Percentiles rank a stretch among this genome's conserved stretches.
Conservation (phyloP, 2,113 vertebrate genomes). For the Malurus alboscapulatus region DNA sequence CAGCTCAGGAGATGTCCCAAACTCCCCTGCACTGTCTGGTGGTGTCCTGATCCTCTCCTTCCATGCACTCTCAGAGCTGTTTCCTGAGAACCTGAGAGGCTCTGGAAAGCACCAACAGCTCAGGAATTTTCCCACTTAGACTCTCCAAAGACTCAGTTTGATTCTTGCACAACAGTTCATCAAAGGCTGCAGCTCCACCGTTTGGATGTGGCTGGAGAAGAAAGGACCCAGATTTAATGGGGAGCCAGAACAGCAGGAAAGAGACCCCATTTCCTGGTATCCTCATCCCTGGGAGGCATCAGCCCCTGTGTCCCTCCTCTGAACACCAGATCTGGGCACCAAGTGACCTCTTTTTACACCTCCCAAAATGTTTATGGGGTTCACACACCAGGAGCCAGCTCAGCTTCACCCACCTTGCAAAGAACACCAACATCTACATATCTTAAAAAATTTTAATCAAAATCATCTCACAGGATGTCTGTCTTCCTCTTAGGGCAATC, state of each 20-base stretch:
- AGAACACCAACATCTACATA: background rate
- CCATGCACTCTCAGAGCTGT: accelerated
- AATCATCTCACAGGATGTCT: background rate
- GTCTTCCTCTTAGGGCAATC: background rate
- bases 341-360: background rate
- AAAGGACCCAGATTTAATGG: background rate
- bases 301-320: background rate
- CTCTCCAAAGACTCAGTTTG: background rate
- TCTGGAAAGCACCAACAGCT: background rate
- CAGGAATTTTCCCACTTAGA: background rate
- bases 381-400: background rate
- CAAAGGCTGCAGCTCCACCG: background rate
- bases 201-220: background rate
- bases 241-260: background rate
- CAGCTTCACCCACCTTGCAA: background rate
- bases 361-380: background rate
- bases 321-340: background rate
- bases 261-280: background rate
- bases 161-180: background rate
- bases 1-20: background rate
- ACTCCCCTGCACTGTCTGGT: background rate
- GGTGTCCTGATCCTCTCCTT: background rate
- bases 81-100: background rate
- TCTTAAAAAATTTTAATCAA: background rate
- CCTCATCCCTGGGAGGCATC: background rate